Conservation (phyloP, 2,113 vertebrate species). For the Apaloderma vittatum region DNA sequence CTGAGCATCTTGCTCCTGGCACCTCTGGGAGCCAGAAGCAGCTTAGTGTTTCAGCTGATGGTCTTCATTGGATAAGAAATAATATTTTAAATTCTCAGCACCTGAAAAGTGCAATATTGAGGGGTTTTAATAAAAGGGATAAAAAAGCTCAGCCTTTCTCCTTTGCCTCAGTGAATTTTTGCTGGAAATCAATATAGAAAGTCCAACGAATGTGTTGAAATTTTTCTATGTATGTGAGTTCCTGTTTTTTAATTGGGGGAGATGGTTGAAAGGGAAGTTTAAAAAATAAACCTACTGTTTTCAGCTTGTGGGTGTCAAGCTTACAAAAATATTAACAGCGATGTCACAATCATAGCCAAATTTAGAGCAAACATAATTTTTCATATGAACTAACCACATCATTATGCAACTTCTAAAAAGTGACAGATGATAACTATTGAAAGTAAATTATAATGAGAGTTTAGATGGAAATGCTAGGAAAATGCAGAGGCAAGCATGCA, state of each 20-base stretch:
- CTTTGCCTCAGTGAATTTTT: neutral
- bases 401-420: slow-evolving; percentile 29
- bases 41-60: neutral
- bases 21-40: neutral
- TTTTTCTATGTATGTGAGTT: neutral
- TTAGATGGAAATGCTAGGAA: slow-evolving; percentile 1
- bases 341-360: neutral
- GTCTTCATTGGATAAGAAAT: neutral
- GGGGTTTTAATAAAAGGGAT: neutral
- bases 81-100: neutral
- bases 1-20: neutral
- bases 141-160: neutral
- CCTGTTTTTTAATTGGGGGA: neutral
- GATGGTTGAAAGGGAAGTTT: neutral
- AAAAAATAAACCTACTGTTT: slow-evolving; percentile 27
- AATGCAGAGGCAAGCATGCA: neutral
- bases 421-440: slow-evolving; percentile 44
- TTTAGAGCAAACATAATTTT: slow-evolving; percentile 40
- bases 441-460: slow-evolving; percentile 26
- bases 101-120: neutral
- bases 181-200: neutral
- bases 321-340: neutral
- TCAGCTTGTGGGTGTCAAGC: neutral
- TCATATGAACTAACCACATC: slow-evolving; percentile 14
- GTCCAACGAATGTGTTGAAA: neutral